Base-by-base conservation (phyloP, 2,113 vertebrate genomes). In the Phalacrocorax brasilianus region DNA sequence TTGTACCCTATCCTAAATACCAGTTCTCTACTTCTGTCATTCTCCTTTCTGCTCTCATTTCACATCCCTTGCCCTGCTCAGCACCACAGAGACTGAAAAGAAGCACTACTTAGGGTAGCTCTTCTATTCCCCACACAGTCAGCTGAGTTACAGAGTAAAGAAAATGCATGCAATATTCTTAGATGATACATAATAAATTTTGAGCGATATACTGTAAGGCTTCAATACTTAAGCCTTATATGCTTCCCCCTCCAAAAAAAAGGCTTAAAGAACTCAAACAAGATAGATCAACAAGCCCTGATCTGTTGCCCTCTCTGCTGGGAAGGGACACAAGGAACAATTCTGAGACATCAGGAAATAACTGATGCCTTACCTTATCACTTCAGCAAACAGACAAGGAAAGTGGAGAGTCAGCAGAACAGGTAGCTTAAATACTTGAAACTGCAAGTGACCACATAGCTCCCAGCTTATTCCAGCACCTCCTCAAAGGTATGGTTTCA, bases 91-190 rank as follows among this genome's bases (percentile, higher is more conserved):
- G 2, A 33, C 23, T 16, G 6, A 83, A 63, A 23, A 72, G 45
- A 53, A 88, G 22, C 22, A 17, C 35, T 40, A 21, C 24, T 18
- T 19, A 3, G 6, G 9, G 2, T 11, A 71, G 44, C 14, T 55
- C n/a, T 40, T 42, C 52, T 27, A 38, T 32, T 70, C 22, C 9
- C 5, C 28, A 40, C 16, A 4, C 7, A 20, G 33, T 15, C 65
- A 90, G 27, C 14, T 6, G 38, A 74, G 30, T 32, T 86, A 66
- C 35, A 81, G 11, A 58, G 30, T 11, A 30, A 59, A 62, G 26
- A 85, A 65, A 91, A 67, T 0, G 2, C 10, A 8, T 0, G 11
- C 17, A 26, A 28, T 5, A 8, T 1, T 49, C 19, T 23, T 4
- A 7, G 7, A 35, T 11, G 63, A 27, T 2, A 42, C 8, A 11